Evolutionary conservation across 2,797 vertebrate species (phyloP).

Genomic region (Sebastes nivosus): DNA sequence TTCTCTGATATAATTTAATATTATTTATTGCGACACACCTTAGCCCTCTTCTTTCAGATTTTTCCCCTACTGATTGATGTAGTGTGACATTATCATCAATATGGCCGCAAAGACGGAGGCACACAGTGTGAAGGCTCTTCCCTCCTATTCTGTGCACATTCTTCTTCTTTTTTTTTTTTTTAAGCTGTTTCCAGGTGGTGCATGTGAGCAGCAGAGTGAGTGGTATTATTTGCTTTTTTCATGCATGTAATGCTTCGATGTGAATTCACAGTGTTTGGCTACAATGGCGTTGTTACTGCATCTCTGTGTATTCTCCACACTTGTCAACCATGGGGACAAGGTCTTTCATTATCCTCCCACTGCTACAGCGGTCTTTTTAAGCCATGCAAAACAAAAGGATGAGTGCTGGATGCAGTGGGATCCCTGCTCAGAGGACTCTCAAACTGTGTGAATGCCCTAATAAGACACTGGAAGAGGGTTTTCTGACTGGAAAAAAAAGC

Average conservation of each 20-base stretch:
- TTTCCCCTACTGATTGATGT: slow-evolving; percentile 52
- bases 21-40: slow-evolving; percentile 39
- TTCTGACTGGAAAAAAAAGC: slow-evolving; percentile 9
- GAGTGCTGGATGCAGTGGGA: slow-evolving; percentile 45
- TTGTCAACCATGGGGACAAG: slow-evolving; percentile 62
- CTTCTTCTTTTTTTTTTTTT: slow-evolving; percentile 5
- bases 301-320: slow-evolving; percentile 62
- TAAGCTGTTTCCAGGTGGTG: slow-evolving; percentile 33
- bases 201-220: slow-evolving; percentile 24
- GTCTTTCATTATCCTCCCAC: slow-evolving; percentile 66
- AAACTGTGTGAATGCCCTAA: slow-evolving; percentile 21
- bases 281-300: slow-evolving; percentile 61
- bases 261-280: slow-evolving; percentile 51
- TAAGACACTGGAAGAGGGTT: slow-evolving; percentile 26
- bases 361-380: slow-evolving; percentile 56
- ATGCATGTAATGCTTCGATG: slow-evolving; percentile 54
- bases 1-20: slow-evolving; percentile 45
- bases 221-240: slow-evolving; percentile 52
- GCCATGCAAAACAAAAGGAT: slow-evolving; percentile 38
- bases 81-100: slow-evolving; percentile 62
- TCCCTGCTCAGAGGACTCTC: slow-evolving; percentile 29
- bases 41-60: slow-evolving; percentile 41
- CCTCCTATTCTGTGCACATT: slow-evolving; percentile 31
- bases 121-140: slow-evolving; percentile 27
- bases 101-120: slow-evolving; percentile 36